These are phyloP conservation scores for Cyprinodon variegatus DNA, from an alignment of 2,113 vertebrate species.

Conservation along the genomic window DNA sequence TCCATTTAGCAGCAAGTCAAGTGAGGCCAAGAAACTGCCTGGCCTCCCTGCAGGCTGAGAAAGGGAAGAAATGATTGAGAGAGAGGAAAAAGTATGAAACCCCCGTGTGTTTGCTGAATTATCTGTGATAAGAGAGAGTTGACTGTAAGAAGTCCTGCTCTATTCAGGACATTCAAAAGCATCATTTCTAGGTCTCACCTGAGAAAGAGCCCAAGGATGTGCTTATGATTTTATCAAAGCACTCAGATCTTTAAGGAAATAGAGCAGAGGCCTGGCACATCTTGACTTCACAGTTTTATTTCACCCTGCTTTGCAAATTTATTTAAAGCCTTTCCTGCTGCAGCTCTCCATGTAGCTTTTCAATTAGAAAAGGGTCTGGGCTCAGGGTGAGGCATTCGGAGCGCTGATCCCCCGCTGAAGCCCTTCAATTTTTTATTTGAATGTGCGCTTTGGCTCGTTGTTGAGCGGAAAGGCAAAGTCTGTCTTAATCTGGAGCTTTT, in stretches of 20 bases:
- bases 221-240: neutral
- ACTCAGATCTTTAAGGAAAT: neutral
- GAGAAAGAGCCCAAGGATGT: neutral
- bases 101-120: conserved; percentile 51
- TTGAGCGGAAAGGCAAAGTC: neutral
- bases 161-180: conserved; percentile 1
- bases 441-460: neutral
- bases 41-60: conserved; percentile 29
- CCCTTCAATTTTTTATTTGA: neutral
- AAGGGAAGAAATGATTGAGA: conserved; percentile 54
- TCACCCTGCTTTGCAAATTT: neutral
- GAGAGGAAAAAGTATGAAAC: conserved; percentile 5
- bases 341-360: neutral
- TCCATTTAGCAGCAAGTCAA: conserved; percentile 69
- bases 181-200: neutral
- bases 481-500: neutral
- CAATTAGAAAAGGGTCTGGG: neutral
- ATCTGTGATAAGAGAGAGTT: conserved; percentile 55
- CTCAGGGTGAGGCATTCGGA: neutral
- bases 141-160: conserved; percentile 29
- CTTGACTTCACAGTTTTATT: neutral
- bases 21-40: conserved; percentile 41
- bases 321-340: neutral
- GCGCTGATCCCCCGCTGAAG: neutral
- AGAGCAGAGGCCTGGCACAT: neutral